Conservation (phyloP, 2,888 invertebrate genomes). For the Pristionchus japonicus region DNA sequence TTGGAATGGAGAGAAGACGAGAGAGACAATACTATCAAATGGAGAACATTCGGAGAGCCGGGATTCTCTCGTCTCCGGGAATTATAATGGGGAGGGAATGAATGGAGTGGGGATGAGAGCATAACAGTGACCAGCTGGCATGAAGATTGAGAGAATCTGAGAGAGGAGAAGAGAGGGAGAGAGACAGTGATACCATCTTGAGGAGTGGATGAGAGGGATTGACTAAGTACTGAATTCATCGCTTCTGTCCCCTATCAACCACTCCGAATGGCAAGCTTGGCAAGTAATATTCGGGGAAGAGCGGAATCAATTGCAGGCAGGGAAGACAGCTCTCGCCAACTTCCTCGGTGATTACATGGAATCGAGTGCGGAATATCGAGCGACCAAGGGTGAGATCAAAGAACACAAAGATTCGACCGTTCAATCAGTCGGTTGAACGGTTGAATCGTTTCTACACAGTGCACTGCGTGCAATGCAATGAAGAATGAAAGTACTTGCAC, state of each 20-base stretch:
- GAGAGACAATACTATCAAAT: not conserved
- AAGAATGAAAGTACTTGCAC: no score
- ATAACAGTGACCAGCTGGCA: constrained; percentile 30
- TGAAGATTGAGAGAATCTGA: not conserved
- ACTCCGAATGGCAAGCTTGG: no score
- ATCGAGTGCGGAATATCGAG: not conserved
- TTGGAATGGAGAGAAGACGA: not conserved
- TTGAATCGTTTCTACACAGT: no score
- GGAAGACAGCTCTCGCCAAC: constrained; percentile 30
- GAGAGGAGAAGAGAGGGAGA: not conserved
- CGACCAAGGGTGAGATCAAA: constrained; percentile 18
- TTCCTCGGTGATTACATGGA: constrained; percentile 41
- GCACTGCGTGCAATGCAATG: no score
- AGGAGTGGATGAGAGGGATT: no score
- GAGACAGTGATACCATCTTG: not conserved
- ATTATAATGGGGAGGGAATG: not conserved
- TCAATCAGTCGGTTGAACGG: no score
- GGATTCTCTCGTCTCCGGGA: constrained; percentile 13
- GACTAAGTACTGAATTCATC: not conserved
- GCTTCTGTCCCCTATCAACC: no score
- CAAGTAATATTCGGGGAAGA: no score
- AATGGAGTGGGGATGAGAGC: constrained; percentile 31
- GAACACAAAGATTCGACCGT: no score
- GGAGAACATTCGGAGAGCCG: not conserved
- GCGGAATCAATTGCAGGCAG: constrained; percentile 20